phyloP scores from a whole-genome alignment of 2,888 invertebrate genomes.

The Icerya purchasi region DNA sequence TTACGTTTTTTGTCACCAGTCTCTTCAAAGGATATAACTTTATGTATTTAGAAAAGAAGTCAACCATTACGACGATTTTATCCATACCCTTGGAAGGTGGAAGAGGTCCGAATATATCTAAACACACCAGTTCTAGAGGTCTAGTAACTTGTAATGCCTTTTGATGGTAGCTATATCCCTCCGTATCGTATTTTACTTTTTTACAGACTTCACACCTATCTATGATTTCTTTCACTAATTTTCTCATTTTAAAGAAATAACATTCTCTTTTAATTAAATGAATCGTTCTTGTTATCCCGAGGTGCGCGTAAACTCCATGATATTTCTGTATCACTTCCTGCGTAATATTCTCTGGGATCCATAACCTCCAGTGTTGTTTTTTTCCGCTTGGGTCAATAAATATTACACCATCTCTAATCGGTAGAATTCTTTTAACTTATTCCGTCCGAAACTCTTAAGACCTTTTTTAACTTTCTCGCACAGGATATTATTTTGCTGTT shows the following conservation, averaged over 20 bases:
- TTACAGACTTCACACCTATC: not conserved
- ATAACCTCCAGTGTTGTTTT: not conserved
- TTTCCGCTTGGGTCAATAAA: not conserved
- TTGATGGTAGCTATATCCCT: not conserved
- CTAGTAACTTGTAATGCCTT: not conserved
- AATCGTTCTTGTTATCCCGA: too few relatives aligned
- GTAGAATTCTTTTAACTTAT: not conserved
- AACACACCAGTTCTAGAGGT: not conserved
- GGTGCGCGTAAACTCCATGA: too few relatives aligned
- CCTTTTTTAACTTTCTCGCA: not conserved
- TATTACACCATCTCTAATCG: not conserved
- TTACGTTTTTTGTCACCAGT: too few relatives aligned
- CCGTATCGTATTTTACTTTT: not conserved
- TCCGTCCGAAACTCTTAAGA: not conserved
- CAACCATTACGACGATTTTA: too few relatives aligned
- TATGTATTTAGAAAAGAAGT: too few relatives aligned
- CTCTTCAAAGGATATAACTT: too few relatives aligned
- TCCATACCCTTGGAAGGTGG: not conserved
- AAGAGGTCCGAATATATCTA: not conserved
- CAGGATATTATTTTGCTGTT: not conserved
- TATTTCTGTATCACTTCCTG: too few relatives aligned
- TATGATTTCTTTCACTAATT: not conserved
- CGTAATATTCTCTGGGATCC: too few relatives aligned
- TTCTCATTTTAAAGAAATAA: not conserved
- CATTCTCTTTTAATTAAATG: too few relatives aligned